Evolutionary conservation across 2,888 invertebrate species (phyloP), one percentile per base, ranked within the genome.

Genomic region (Arrhopalites spinosus): DNA sequence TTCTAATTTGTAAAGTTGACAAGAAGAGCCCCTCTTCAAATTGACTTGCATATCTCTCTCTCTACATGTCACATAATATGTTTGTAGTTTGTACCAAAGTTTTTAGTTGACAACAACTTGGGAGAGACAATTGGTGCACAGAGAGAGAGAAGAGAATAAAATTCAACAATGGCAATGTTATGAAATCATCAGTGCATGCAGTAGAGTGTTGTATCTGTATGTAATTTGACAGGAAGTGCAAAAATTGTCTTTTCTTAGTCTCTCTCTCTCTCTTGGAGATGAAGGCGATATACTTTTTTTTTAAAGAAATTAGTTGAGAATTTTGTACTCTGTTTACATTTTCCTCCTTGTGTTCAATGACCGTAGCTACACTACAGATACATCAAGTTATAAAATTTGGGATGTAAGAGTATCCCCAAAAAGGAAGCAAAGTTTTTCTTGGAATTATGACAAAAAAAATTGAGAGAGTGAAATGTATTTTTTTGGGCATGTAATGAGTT

Each of bases 1-100:
- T 59, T 59, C 59, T 59, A 59, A 25, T 59, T 59, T 59, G 59
- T 59, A 59, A 59, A 59, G 59, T 59, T 59, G 59, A 59, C 59
- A 59, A 27, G 27, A 27, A 25, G 25, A 8, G 59, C n/a, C n/a
- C n/a, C n/a, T n/a, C n/a, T n/a, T n/a, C n/a, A 56, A 17, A n/a
- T 47, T 47, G 47, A n/a, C 1, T 17, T 13, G 13, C 47, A 17
- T n/a, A 47, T 47, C 2, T 47, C 47, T 47, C 47, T 17, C n/a
- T n/a, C n/a, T 7, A 17, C 47, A 47, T 47, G 1, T 47, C 47
- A 47, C 47, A 47, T n/a, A 47, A 47, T n/a, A 47, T 17, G 15
- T n/a, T n/a, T n/a, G n/a, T n/a, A n/a, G n/a, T n/a, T n/a, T n/a
- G n/a, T n/a, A n/a, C n/a, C n/a, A n/a, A n/a, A n/a, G n/a, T n/a